These are phyloP conservation scores for Junonia oenone DNA, from an alignment of 2,888 invertebrate species.

Conservation along the genomic window DNA sequence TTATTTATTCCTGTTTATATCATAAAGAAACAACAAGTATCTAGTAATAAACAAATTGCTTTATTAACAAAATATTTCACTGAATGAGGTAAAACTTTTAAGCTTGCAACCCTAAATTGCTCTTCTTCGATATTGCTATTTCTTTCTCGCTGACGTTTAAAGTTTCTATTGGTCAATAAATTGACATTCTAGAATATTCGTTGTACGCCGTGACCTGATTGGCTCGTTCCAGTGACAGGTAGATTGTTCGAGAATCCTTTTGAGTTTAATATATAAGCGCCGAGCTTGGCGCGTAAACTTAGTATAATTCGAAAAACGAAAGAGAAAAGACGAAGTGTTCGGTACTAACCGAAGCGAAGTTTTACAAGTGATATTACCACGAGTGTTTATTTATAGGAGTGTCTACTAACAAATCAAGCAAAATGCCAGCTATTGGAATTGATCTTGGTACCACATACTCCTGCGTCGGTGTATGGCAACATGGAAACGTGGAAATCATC, in stretches of 20 bases:
- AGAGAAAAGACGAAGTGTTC: conserved; percentile 45
- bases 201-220: conserved; percentile 37
- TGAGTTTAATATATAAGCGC: conserved; percentile 51
- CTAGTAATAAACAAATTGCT: neutral
- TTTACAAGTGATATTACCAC: conserved; percentile 29
- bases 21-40: too few relatives aligned
- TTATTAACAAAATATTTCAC: neutral
- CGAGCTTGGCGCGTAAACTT: conserved; percentile 46
- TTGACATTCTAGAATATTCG: conserved; percentile 45
- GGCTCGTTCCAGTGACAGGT: conserved; percentile 39
- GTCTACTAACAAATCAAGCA: conserved; percentile 33
- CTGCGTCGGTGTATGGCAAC: conserved; percentile 76
- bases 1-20: too few relatives aligned
- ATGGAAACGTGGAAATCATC: conserved; percentile 87
- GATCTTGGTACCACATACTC: conserved; percentile 80
- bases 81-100: conserved; percentile 3
- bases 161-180: conserved; percentile 40
- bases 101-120: conserved; percentile 3
- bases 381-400: conserved; percentile 26
- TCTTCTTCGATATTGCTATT: conserved; percentile 17
- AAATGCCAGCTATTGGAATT: conserved; percentile 77
- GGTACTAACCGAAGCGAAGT: conserved; percentile 44
- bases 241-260: conserved; percentile 47
- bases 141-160: conserved; percentile 29
- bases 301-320: conserved; percentile 58